phyloP scores from a whole-genome alignment of 2,113 vertebrate species.

The Globicephala melas region DNA sequence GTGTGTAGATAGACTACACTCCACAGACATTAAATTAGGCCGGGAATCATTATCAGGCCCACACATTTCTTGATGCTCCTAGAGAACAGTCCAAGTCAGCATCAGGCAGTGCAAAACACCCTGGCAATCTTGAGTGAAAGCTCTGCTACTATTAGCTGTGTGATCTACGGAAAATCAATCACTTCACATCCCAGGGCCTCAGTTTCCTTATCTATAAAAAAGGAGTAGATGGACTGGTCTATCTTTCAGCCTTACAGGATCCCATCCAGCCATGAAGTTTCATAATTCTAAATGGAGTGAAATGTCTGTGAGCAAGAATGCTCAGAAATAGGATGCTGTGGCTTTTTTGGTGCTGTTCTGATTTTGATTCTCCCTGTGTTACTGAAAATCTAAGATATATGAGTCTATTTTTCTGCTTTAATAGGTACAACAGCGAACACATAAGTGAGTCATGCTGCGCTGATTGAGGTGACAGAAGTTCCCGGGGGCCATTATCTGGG shows the following conservation, averaged over 20 bases:
- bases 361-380: conserved; percentile 44
- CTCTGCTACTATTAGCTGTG: not conserved
- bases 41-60: not conserved
- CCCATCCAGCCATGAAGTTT: not conserved
- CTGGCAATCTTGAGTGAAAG: not conserved
- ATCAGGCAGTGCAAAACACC: not conserved
- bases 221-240: not conserved
- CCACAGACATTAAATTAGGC: not conserved
- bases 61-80: not conserved
- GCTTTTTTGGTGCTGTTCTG: not conserved
- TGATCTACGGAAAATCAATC: not conserved
- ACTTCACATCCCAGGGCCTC: not conserved
- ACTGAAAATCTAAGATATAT: conserved; percentile 57
- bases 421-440: conserved; percentile 51
- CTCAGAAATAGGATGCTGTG: not conserved
- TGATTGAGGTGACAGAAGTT: conserved; percentile 60
- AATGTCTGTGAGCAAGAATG: not conserved
- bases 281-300: not conserved
- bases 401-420: conserved; percentile 69
- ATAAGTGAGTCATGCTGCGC: conserved; percentile 64
- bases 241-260: not conserved
- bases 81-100: not conserved
- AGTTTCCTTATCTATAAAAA: conserved; percentile 30
- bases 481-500: conserved; percentile 33
- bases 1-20: not conserved